Conservation (phyloP, 2,113 vertebrate genomes). For the Acrocephalus arundinaceus region DNA sequence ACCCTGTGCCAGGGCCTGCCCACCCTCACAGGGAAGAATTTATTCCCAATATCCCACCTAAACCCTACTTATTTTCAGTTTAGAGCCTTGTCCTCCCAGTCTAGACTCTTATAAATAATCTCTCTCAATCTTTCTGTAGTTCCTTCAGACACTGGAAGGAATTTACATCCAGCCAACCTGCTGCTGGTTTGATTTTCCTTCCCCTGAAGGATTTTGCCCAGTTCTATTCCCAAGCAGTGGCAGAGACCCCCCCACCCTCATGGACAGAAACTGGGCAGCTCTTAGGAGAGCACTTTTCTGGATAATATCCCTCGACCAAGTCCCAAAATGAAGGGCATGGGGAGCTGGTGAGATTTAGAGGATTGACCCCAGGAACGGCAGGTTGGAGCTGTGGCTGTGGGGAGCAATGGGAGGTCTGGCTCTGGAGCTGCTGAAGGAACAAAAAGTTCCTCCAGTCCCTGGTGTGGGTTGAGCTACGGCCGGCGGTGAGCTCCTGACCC, state of each 20-base stretch:
- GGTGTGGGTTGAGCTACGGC: neutral
- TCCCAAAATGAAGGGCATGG: neutral
- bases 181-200: neutral
- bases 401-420: neutral
- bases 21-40: neutral
- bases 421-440: neutral
- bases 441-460: constrained; percentile 25
- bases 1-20: neutral
- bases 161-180: neutral
- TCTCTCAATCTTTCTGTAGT: neutral
- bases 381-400: neutral
- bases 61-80: neutral
- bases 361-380: neutral
- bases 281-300: neutral
- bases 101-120: neutral
- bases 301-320: neutral
- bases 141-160: neutral
- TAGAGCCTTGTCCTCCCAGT: neutral
- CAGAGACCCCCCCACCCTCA: neutral
- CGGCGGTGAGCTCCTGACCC: constrained; percentile 14
- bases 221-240: neutral
- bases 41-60: neutral
- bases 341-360: neutral
- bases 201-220: neutral
- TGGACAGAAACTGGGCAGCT: neutral